Percentiles rank a stretch among this genome's conserved stretches.
Conservation (phyloP, 2,888 invertebrate genomes). For the Lycophotia porphyrea region DNA sequence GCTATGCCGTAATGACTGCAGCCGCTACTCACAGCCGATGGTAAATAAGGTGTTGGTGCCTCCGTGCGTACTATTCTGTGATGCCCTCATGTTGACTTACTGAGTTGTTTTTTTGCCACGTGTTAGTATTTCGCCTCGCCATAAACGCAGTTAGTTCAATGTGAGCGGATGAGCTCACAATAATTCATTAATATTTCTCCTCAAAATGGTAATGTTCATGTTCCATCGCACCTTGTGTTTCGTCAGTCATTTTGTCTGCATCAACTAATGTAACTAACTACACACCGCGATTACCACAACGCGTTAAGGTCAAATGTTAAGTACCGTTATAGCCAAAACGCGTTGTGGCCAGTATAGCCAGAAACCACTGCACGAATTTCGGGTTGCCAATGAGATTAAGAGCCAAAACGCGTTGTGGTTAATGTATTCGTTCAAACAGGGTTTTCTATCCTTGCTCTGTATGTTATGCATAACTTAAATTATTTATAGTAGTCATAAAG, state of each 20-base stretch:
- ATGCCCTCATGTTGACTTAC: background rate
- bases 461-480: conserved; percentile 21
- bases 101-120: background rate
- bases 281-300: conserved; percentile 43
- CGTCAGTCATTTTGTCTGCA: conserved; percentile 38
- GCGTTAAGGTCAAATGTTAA: conserved; percentile 45
- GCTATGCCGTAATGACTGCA: background rate
- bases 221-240: background rate
- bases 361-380: conserved; percentile 49
- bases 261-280: conserved; percentile 31
- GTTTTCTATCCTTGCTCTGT: background rate
- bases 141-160: background rate
- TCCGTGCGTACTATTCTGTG: background rate
- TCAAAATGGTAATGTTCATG: background rate
- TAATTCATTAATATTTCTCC: background rate
- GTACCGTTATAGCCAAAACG: conserved; percentile 40
- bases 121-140: background rate
- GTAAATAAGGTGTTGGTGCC: background rate
- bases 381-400: conserved; percentile 44
- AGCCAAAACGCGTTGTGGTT: conserved; percentile 55
- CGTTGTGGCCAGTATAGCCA: conserved; percentile 50
- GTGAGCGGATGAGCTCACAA: background rate
- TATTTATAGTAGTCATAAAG: background rate
- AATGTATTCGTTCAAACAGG: conserved; percentile 25
- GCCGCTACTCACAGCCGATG: background rate